phyloP scores from a whole-genome alignment of 1,140 invertebrate genomes.

The Zaprionus ghesquierei region DNA sequence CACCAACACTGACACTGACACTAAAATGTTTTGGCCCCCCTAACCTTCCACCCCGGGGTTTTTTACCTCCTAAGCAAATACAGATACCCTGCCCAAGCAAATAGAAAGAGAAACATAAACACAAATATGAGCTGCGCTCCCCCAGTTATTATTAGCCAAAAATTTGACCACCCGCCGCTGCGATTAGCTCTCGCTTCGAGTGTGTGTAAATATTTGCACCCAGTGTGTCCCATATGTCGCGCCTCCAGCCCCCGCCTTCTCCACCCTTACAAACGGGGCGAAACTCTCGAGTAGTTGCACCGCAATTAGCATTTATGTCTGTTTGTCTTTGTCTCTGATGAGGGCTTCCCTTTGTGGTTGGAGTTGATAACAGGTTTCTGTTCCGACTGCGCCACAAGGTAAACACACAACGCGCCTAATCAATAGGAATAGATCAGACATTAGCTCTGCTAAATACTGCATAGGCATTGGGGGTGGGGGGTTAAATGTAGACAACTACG shows the following conservation, averaged over 20 bases:
- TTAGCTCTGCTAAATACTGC: background rate
- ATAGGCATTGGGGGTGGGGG: background rate
- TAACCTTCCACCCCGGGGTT: background rate
- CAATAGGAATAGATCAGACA: constrained; percentile 12
- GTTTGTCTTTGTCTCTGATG: constrained; percentile 49
- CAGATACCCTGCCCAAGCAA: background rate
- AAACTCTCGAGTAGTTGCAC: constrained; percentile 43
- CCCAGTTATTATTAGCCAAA: constrained; percentile 66
- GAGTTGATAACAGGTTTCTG: constrained; percentile 44
- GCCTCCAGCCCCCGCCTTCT: constrained; percentile 2
- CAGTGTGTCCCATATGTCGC: constrained; percentile 66
- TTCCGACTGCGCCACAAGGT: constrained; percentile 2
- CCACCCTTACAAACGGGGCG: too few relatives aligned
- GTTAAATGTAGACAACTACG: background rate
- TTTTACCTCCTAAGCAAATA: constrained; percentile 45
- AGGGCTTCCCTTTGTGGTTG: background rate
- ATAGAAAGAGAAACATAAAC: constrained; percentile 33
- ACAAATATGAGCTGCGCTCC: constrained; percentile 10
- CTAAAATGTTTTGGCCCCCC: constrained; percentile 33
- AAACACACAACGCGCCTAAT: constrained; percentile 6
- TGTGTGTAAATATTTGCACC: constrained; percentile 68
- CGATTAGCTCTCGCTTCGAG: constrained; percentile 26
- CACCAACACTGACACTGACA: constrained; percentile 31
- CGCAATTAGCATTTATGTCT: constrained; percentile 77
- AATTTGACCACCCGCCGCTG: constrained; percentile 49